Percentiles rank a stretch among this genome's conserved stretches.
Conservation (phyloP, 2,113 vertebrate genomes). For the Stomatorhinus ivindoensis region DNA sequence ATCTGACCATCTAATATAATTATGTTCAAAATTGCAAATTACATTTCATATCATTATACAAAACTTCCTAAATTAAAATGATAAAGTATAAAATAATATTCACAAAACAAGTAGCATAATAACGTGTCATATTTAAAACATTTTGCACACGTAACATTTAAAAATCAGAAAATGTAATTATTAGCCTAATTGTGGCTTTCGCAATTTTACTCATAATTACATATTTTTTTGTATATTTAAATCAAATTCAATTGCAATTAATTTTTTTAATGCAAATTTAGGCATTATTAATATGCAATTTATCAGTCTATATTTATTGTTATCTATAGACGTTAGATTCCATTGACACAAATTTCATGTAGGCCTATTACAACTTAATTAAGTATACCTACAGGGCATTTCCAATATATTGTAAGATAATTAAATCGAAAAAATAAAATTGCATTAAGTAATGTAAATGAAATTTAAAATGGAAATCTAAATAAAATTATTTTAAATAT, state of each 20-base stretch:
- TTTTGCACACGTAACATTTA: not conserved
- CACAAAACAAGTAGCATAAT: not conserved
- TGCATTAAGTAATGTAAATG: not conserved
- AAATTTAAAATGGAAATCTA: not conserved
- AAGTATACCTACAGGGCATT: not conserved
- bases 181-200: not conserved
- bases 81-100: not conserved
- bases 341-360: not conserved
- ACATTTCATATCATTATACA: not conserved
- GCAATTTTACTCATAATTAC: not conserved
- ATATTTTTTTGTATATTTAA: conserved; percentile 8
- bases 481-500: not conserved
- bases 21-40: not conserved
- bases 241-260: not conserved
- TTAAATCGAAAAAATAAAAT: not conserved
- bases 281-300: not conserved
- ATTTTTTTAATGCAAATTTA: not conserved
- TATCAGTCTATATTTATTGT: not conserved
- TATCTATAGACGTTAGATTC: not conserved
- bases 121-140: not conserved
- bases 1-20: not conserved
- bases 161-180: not conserved
- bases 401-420: not conserved
- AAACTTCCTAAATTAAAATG: not conserved
- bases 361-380: not conserved